phyloP scores from a whole-genome alignment of 2,888 invertebrate genomes.

The Harpagoxenus sublaevis region DNA sequence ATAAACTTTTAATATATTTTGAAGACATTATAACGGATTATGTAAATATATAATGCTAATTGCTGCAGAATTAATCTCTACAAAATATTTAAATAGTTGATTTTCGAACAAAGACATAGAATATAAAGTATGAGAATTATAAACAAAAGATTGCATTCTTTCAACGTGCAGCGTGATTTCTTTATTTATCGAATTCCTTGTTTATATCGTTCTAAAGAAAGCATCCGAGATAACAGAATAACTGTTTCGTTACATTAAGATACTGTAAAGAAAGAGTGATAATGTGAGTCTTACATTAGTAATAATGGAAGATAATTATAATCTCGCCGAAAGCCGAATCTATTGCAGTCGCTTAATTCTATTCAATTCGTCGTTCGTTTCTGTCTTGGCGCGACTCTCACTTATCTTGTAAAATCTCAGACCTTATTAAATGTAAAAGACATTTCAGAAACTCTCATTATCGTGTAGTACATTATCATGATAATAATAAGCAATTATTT shows the following conservation, averaged over 20 bases:
- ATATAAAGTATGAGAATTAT: conserved; percentile 58
- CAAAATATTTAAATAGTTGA: neutral
- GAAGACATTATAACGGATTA: neutral
- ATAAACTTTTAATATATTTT: neutral
- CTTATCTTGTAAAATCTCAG: conserved; percentile 27
- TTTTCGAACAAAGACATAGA: conserved; percentile 43
- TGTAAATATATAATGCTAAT: neutral
- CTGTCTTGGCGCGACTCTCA: neutral
- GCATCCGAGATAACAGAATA: neutral
- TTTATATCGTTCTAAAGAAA: neutral
- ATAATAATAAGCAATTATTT: conserved; percentile 52
- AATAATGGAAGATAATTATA: conserved; percentile 15
- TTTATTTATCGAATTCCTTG: conserved; percentile 55
- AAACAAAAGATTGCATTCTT: conserved; percentile 64
- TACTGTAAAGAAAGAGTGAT: neutral
- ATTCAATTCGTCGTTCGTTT: conserved; percentile 13
- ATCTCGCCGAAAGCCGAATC: neutral
- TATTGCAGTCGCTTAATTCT: conserved; percentile 25
- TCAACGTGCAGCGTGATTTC: conserved; percentile 55
- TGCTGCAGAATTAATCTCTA: neutral
- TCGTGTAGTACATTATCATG: conserved; percentile 18
- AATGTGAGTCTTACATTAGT: neutral
- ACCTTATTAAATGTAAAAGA: conserved; percentile 34
- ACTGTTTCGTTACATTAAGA: neutral
- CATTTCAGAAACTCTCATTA: conserved; percentile 42